These are phyloP conservation scores for Orchesella cincta DNA, from an alignment of 1,140 invertebrate genomes.

Conservation along the genomic window DNA sequence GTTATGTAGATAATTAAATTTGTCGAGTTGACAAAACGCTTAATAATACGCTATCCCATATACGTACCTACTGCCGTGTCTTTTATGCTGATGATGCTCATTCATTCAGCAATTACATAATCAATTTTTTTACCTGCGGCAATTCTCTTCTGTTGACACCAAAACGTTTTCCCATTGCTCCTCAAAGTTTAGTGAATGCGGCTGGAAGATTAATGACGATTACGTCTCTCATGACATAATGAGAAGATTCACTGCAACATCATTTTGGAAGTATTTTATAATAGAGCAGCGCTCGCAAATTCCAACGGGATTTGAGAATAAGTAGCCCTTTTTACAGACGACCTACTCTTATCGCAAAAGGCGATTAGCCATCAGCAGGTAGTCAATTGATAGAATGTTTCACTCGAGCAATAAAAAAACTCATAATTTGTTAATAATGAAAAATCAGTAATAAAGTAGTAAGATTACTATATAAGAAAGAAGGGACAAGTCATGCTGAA, in stretches of 20 bases:
- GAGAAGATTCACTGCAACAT: background rate
- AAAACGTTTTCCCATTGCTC: background rate
- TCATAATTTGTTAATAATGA: background rate
- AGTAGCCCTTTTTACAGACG: background rate
- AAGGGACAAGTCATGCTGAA: no score
- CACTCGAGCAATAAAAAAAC: background rate
- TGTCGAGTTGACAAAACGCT: background rate
- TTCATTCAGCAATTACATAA: background rate
- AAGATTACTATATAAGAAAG: no score
- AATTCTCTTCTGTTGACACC: background rate
- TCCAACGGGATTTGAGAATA: no score
- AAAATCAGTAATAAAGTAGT: background rate
- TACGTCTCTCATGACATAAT: background rate
- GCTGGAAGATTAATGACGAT: conserved; percentile 4
- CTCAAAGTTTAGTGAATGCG: background rate
- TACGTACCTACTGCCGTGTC: background rate
- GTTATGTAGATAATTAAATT: background rate
- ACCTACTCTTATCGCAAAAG: background rate
- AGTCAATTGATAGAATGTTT: background rate
- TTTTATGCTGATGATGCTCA: background rate
- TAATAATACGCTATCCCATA: no score
- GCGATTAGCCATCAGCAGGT: background rate
- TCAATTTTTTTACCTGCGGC: background rate
- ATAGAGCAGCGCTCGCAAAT: no score
- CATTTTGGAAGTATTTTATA: background rate